Percentiles rank a stretch among this genome's conserved stretches.
Conservation (phyloP, 2,113 vertebrate species). For the Burhinus oedicnemus region DNA sequence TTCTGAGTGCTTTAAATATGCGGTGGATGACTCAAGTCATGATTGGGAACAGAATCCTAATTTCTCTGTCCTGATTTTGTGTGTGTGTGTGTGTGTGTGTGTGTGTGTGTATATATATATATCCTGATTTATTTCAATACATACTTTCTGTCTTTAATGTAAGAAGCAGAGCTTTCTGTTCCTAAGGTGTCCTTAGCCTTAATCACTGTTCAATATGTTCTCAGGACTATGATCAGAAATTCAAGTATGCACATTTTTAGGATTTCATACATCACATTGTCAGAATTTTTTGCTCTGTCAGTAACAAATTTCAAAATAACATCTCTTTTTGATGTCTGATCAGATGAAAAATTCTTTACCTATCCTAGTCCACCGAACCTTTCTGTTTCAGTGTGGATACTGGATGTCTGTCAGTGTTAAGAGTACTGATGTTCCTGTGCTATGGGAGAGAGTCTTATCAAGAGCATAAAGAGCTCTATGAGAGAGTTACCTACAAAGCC, state of each 20-base stretch:
- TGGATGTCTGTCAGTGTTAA: not conserved
- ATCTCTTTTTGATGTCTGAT: not conserved
- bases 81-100: not conserved
- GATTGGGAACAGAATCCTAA: not conserved
- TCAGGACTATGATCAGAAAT: not conserved
- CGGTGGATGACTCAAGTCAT: not conserved
- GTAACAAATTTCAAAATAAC: not conserved
- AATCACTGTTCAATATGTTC: not conserved
- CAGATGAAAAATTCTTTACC: not conserved
- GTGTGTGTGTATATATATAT: not conserved
- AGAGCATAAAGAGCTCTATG: not conserved
- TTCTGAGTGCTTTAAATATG: not conserved
- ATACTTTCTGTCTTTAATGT: not conserved
- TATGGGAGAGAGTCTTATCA: not conserved
- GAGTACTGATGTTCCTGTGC: not conserved
- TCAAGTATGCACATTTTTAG: not conserved
- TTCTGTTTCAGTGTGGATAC: not conserved
- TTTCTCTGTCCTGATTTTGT: not conserved
- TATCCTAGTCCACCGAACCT: not conserved
- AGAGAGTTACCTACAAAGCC: not conserved
- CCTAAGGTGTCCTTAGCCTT: not conserved
- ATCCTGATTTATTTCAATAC: not conserved
- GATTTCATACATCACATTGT: not conserved
- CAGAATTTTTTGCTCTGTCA: not conserved
- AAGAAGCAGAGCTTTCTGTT: not conserved